Base-by-base conservation (phyloP, 2,113 vertebrate genomes). In the Chitala chitala region DNA sequence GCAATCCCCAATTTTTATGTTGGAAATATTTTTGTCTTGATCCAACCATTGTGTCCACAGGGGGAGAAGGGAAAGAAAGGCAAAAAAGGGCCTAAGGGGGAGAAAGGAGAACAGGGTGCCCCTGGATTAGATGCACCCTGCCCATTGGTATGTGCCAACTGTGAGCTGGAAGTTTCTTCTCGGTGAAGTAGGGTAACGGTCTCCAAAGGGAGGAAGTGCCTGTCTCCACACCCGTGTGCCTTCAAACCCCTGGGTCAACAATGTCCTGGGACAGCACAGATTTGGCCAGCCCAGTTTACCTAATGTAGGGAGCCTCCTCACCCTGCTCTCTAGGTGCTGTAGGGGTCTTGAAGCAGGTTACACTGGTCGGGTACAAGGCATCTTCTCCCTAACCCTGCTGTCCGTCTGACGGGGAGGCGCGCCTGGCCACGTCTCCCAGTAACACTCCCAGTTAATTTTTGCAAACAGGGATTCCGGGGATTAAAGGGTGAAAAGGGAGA, bases 401-500 rank as follows among this genome's bases (percentile, higher is more conserved):
- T 69, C 38, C 53, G 87, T 50, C 86, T 88, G 36, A 20, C 81
- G 83, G 82, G 83, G 86, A 83, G 81, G 73, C 82, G 83, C 73
- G 77, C 66, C 66, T n/a, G 40, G 85, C n/a, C 58, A 71, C 84
- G 77, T 87, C 83, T 87, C 83, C 89, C 83, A 88, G 93, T 99
- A 99, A 99, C 95, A 56, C 89, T 95, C 87, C 92, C 89, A 98
- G 97, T 96, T 98, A 95, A 89, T 99, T 89, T 98, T 92, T 92
- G 94, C 93, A 94, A 96, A 96, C 97, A 99, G 98, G 98, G 98
- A 91, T 97, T 99, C 95, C 96, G 98, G 94, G 98, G 98, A 93
- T 94, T 98, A 96, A 99, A 98, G 96, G 96, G 98, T 95, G 96
- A 99, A 94, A 99, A 99, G 92, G 98, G 98, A 92, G 98, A 99